Evolutionary conservation across 2,888 invertebrate species (phyloP).

Genomic region (Eumacrocentrus americanus): DNA sequence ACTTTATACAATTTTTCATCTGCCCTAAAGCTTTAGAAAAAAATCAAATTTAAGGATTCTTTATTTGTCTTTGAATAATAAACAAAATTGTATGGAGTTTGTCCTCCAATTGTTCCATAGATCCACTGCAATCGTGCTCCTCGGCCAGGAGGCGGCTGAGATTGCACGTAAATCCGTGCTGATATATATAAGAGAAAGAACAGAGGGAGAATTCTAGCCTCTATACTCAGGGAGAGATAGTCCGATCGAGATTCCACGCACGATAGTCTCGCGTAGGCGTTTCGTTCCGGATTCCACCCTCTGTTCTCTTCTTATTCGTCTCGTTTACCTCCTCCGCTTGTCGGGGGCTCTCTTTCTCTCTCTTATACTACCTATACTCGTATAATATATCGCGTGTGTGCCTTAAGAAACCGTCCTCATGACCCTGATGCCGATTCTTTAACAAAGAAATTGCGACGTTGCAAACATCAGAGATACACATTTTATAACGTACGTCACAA

Average conservation of each 20-base stretch:
- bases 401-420: not conserved
- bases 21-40: no score
- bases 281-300: conserved; percentile 35
- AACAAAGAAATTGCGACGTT: no score
- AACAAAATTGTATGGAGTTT: no score
- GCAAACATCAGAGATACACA: no score
- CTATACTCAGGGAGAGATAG: conserved; percentile 29
- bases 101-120: no score
- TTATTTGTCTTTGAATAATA: no score
- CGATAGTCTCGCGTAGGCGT: conserved; percentile 41
- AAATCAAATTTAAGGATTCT: no score
- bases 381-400: not conserved
- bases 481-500: no score
- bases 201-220: not conserved
- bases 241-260: conserved; percentile 39
- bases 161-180: conserved; percentile 20
- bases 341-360: not conserved
- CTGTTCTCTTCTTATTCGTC: conserved; percentile 12
- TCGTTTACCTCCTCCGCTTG: conserved; percentile 11
- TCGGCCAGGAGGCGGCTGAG: conserved; percentile 5
- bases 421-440: conserved; percentile 3
- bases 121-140: no score
- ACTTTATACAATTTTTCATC: no score
- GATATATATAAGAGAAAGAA: conserved; percentile 2
- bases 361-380: not conserved